Percentiles rank a stretch among this genome's conserved stretches.
phyloP scores from a whole-genome alignment of 1,140 invertebrate species.

The Pachypeltis micranthus region DNA sequence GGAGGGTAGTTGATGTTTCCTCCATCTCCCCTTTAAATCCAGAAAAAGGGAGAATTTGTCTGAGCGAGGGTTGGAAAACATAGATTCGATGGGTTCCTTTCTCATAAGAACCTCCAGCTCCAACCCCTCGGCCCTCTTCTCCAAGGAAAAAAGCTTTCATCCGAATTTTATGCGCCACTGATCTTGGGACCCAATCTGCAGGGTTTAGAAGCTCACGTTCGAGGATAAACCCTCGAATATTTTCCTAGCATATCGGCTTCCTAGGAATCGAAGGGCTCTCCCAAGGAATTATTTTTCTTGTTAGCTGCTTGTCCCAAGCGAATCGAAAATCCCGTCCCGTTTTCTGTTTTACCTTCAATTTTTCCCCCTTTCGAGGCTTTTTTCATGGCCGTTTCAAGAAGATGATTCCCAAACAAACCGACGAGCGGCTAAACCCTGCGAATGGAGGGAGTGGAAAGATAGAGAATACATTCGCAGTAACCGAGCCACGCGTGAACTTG shows the following conservation, averaged over 20 bases:
- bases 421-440: too few relatives aligned
- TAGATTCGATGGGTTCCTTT: slow-evolving; percentile 1
- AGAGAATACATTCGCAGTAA: too few relatives aligned
- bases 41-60: neutral
- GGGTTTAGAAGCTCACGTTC: neutral
- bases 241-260: neutral
- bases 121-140: neutral
- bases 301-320: too few relatives aligned
- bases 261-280: neutral
- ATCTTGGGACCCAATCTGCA: neutral
- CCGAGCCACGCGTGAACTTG: too few relatives aligned
- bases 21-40: neutral
- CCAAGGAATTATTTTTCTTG: neutral
- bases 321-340: too few relatives aligned
- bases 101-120: neutral
- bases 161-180: slow-evolving; percentile 4
- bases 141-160: neutral
- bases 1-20: neutral
- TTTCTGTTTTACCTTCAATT: too few relatives aligned
- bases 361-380: too few relatives aligned
- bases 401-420: too few relatives aligned
- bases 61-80: neutral
- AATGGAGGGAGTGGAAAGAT: too few relatives aligned
- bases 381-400: too few relatives aligned
- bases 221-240: neutral